Conservation (phyloP, 2,888 invertebrate genomes). For the Megastigmus dorsalis region DNA sequence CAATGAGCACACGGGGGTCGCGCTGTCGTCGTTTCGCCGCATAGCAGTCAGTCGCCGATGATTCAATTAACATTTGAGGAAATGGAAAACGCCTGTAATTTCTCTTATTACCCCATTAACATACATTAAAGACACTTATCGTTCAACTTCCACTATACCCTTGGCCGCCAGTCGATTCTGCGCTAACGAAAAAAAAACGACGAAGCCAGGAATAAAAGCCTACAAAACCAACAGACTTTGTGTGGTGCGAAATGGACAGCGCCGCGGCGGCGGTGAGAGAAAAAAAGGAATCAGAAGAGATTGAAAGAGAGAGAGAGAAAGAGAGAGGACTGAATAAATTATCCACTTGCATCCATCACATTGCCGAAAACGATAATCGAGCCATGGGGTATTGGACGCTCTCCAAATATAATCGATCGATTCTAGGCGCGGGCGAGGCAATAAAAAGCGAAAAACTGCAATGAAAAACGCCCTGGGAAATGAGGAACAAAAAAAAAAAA, state of each 20-base stretch:
- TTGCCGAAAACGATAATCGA: slow-evolving; percentile 9
- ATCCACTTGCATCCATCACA: slow-evolving; percentile 9
- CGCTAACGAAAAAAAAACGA: neutral
- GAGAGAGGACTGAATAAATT: slow-evolving; percentile 17
- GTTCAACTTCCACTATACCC: no score
- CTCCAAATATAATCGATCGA: slow-evolving; percentile 20
- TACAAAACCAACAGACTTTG: neutral
- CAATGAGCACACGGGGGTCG: no score
- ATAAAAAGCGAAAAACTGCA: neutral
- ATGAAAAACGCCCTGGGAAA: neutral
- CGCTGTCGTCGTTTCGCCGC: no score
- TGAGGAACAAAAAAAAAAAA: neutral
- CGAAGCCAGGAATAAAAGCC: neutral
- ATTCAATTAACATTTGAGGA: neutral
- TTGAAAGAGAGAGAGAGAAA: neutral
- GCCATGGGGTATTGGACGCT: slow-evolving; percentile 10
- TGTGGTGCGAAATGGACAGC: neutral
- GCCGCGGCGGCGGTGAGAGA: neutral
- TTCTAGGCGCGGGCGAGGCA: no score
- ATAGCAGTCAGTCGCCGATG: neutral
- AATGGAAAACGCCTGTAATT: neutral
- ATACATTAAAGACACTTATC: slow-evolving; percentile 5
- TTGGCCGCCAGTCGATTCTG: neutral
- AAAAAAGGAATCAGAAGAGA: neutral
- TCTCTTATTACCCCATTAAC: slow-evolving; percentile 4